Percentiles rank a stretch among this genome's conserved stretches.
These are phyloP conservation scores for Lytechinus pictus DNA, from an alignment of 35 echinoderm and acorn worm genomes.

Conservation along the genomic window DNA sequence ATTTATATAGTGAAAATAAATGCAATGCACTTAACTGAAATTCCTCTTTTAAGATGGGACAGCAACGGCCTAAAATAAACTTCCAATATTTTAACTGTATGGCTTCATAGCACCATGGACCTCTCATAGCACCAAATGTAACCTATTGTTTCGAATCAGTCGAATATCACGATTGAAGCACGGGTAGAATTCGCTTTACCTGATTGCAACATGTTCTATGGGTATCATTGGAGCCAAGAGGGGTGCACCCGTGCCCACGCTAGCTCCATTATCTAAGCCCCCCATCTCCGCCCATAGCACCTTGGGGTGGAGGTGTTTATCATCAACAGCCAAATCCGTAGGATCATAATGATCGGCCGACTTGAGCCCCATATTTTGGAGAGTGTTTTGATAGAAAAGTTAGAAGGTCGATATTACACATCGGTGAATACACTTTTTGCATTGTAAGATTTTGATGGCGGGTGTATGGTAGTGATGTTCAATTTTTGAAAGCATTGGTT, in stretches of 20 bases:
- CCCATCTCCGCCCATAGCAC: neutral
- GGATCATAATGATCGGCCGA: neutral
- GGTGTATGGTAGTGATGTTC: too few species aligned
- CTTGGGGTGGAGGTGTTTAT: slow-evolving; percentile 44
- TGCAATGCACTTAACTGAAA: too few species aligned
- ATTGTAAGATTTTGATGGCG: neutral
- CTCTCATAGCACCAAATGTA: too few species aligned
- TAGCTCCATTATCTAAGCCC: neutral
- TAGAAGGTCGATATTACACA: neutral
- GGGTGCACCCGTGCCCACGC: neutral
- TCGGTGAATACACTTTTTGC: neutral
- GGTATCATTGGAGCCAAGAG: neutral
- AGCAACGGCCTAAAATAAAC: too few species aligned
- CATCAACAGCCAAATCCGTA: slow-evolving; percentile 25
- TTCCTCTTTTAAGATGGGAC: too few species aligned
- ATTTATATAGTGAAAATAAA: too few species aligned
- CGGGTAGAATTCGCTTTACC: neutral
- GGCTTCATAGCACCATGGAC: too few species aligned
- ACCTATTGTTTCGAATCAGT: too few species aligned
- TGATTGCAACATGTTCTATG: neutral
- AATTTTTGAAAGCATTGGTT: too few species aligned
- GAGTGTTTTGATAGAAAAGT: slow-evolving; percentile 40
- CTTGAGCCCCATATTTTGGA: slow-evolving; percentile 21
- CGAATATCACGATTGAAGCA: neutral
- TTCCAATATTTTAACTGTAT: too few species aligned